phyloP scores from a whole-genome alignment of 2,797 vertebrate genomes.

The Meriones psammophilus region DNA sequence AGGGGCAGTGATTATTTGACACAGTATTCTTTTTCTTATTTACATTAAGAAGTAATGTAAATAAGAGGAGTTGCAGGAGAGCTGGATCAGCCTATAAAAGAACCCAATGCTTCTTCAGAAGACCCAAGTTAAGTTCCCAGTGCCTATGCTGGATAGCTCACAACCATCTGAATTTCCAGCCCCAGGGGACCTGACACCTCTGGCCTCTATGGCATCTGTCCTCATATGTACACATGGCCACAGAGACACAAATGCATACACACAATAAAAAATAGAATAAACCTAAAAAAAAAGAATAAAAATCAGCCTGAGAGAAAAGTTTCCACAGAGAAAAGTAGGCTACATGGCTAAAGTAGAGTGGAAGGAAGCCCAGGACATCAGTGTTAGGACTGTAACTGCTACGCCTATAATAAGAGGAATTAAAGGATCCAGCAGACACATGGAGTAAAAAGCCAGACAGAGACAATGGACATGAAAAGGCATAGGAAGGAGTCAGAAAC shows the following conservation, averaged over 20 bases:
- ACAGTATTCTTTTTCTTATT: too few relatives aligned
- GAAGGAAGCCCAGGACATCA: not conserved
- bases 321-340: not conserved
- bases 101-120: not conserved
- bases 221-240: not conserved
- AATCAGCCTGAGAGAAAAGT: not conserved
- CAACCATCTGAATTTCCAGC: too few relatives aligned
- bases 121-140: not conserved
- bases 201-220: not conserved
- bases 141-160: not conserved
- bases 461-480: not conserved
- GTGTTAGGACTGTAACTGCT: not conserved
- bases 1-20: not conserved
- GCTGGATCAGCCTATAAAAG: not conserved
- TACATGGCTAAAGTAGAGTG: not conserved
- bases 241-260: not conserved
- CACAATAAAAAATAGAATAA: not conserved
- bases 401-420: not conserved
- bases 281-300: not conserved
- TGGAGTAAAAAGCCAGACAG: not conserved
- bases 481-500: not conserved
- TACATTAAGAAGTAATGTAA: not conserved
- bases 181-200: not conserved
- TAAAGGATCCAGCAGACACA: not conserved
- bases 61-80: fast-evolving